Evolutionary conservation across 2,888 invertebrate genomes (phyloP), one percentile per base, ranked within the genome.

Genomic region (Lacanobia wlatinum): DNA sequence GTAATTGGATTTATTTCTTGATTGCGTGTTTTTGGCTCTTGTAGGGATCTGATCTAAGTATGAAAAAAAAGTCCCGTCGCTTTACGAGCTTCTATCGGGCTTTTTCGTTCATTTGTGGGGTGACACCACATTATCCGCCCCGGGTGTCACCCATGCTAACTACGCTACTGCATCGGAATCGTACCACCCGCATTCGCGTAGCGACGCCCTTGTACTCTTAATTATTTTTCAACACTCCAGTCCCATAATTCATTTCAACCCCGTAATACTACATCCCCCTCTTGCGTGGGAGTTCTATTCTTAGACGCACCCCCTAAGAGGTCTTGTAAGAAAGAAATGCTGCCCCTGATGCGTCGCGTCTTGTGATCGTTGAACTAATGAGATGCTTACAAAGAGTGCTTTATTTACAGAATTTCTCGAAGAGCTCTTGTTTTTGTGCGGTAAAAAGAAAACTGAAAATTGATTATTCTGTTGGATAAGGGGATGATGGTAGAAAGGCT

Each of bases 321-420:
- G 8, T 63, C 53, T 48, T 58, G 38, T 38, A 23, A 52, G 9
- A 28, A 50, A 43, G 21, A 43, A 61, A 62, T 59, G 60, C 38
- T 59, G 50, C 59, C n/a, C 21, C 38, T 56, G 52, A 76, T 52
- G 63, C 62, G 60, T 64, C 14, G 43, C 23, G 34, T 34, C 34
- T 34, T 34, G 6, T 5, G 56, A 43, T 56, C 73, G 61, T 64
- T n/a, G 8, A 8, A 10, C 28, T 73, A 73, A 78, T 66, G 69
- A 63, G 69, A 50, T 65, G 28, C 65, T 69, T 38, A 50, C 34
- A 73, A 59, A 68, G 12, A 28, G 55, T 18, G 12, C 6, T 59
- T 55, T 58, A 10, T 65, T 52, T 48, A 50, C 43, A 28, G 21
- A 52, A n/a, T 23, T 21, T 46, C 10, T 59, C 40, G n/a, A 63